Base-by-base conservation (phyloP, 2,797 vertebrate species). In the Gobionotothen gibberifrons region DNA sequence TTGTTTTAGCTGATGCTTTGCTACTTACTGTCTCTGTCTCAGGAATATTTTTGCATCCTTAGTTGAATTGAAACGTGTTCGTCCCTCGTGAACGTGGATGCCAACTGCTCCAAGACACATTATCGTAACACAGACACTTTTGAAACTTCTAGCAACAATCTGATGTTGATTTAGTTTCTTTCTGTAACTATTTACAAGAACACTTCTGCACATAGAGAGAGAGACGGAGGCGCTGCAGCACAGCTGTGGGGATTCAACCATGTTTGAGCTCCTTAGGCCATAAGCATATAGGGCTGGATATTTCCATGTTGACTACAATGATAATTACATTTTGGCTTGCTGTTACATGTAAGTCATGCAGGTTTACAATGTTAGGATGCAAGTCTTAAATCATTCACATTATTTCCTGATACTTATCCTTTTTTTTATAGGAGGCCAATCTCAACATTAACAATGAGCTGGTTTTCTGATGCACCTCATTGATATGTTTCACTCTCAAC, bases 1-100 rank as follows among this genome's bases (percentile, higher is more conserved):
- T 89, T 76, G 72, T 88, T 88, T 89, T 82, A 80, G 89, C 79
- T 87, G 83, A 84, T 83, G 76, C 76, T 79, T 84, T 83, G 84
- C 82, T 85, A 74, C 85, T 89, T 67, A 81, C 74, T 87, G 78
- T 85, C 78, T 91, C 73, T 81, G 83, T 91, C 78, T 85, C 79
- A 87, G 57, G 76, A 88, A 85, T 76, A 53, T 68, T 85, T 87
- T 75, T 54, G 79, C 81, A 87, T 89, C 74, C 80, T 69, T 55
- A 69, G 75, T 58, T 43, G 47, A 81, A 84, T 69, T 53, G 61
- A 80, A 84, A 81, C 46, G 65, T 16, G 67, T 12, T 43, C 2
- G 2, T 78, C 68, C 77, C 81, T 56, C 3, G 21, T 63, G 81
- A 65, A 68, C 48, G 69, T 40, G 57, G 55, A 53, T 61, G 66